phyloP scores from a whole-genome alignment of 2,113 vertebrate species.

The Regulus satrapa region DNA sequence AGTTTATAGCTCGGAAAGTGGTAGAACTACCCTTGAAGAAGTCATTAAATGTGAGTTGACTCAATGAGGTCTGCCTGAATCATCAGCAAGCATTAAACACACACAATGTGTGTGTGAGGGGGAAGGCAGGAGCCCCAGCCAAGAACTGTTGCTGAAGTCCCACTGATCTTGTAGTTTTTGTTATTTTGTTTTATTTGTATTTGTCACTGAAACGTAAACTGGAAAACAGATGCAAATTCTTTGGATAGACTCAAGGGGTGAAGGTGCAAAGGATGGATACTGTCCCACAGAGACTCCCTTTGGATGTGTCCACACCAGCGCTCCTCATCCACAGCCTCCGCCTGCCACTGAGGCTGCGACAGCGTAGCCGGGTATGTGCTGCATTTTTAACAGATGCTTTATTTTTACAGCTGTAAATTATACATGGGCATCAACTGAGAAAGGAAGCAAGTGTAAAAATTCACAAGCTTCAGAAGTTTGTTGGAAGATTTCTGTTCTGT shows the following conservation, averaged over 20 bases:
- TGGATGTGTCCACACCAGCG: too few relatives aligned
- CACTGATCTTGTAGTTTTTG: background rate
- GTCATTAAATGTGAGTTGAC: background rate
- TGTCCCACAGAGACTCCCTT: too few relatives aligned
- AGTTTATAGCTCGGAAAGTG: background rate
- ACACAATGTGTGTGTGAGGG: accelerated
- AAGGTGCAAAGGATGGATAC: background rate
- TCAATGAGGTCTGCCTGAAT: background rate
- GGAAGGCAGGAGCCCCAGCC: background rate
- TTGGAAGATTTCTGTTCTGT: background rate
- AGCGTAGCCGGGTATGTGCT: background rate
- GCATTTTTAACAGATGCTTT: background rate
- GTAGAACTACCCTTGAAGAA: background rate
- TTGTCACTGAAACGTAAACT: background rate
- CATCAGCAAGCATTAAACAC: background rate
- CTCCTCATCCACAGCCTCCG: background rate
- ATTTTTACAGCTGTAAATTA: background rate
- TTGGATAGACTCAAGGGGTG: background rate
- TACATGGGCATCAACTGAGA: background rate
- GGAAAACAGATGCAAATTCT: background rate
- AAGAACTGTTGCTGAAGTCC: background rate
- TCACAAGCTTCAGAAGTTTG: background rate
- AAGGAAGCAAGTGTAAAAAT: background rate
- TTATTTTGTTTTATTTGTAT: background rate
- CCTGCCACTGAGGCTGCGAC: background rate